phyloP scores from a whole-genome alignment of 1,140 invertebrate species.

The Formica exsecta region DNA sequence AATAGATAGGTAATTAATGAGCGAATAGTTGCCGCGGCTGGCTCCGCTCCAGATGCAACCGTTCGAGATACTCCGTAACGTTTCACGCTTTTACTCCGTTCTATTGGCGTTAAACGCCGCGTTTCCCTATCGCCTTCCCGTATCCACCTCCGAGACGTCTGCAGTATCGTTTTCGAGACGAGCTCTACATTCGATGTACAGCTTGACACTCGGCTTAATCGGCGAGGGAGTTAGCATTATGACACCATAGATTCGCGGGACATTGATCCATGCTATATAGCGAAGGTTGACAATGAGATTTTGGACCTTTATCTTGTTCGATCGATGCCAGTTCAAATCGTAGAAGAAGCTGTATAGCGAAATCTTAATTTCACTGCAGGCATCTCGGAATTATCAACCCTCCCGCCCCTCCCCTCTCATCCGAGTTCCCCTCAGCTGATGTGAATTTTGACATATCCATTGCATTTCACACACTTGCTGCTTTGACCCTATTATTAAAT shows the following conservation, averaged over 20 bases:
- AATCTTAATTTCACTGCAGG: constrained; percentile 59
- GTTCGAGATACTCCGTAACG: constrained; percentile 57
- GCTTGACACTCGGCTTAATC: neutral
- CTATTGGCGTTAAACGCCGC: neutral
- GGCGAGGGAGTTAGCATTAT: constrained; percentile 52
- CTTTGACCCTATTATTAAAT: neutral
- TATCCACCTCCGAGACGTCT: neutral
- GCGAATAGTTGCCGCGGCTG: constrained; percentile 21
- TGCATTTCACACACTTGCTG: neutral
- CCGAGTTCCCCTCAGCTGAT: neutral
- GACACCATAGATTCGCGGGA: constrained; percentile 67
- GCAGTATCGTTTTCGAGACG: neutral
- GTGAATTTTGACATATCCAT: neutral
- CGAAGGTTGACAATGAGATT: neutral
- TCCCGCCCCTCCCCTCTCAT: neutral
- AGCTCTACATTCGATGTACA: neutral
- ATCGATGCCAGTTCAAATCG: no score
- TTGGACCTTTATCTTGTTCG: no score
- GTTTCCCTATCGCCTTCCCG: neutral
- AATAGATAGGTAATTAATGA: constrained; percentile 63
- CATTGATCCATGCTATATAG: constrained; percentile 75
- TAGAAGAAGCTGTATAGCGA: no score
- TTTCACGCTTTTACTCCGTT: constrained; percentile 25
- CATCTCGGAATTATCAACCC: neutral
- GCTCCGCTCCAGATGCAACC: constrained; percentile 49